These are phyloP conservation scores for Pseudeuparius sepicola DNA, from an alignment of 2,888 invertebrate species.

Conservation along the genomic window DNA sequence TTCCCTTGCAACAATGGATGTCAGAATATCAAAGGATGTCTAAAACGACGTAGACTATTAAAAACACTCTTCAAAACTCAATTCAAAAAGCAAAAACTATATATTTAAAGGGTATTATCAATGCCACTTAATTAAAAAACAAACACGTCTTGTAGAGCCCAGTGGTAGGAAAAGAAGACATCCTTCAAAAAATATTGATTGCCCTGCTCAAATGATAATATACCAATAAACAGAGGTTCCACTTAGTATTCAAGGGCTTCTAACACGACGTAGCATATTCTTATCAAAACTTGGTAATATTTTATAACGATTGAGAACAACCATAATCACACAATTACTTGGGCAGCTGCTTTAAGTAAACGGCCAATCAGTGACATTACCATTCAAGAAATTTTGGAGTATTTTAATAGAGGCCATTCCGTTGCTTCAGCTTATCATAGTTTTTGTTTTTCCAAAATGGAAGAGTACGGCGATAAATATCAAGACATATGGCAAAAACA, in stretches of 20 bases:
- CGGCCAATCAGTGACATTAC: constrained; percentile 11
- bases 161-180: too few species aligned
- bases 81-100: constrained; percentile 4
- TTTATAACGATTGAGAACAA: constrained; percentile 8
- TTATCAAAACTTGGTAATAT: too few species aligned
- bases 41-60: too few species aligned
- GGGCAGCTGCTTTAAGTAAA: constrained; percentile 9
- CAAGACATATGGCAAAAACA: constrained; percentile 18
- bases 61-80: constrained; percentile 5
- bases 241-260: too few species aligned
- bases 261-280: too few species aligned
- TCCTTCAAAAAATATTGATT: too few species aligned
- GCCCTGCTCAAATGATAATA: too few species aligned
- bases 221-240: too few species aligned
- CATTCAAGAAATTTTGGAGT: constrained; percentile 13
- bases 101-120: constrained; percentile 1
- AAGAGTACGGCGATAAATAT: constrained; percentile 19
- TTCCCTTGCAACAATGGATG: too few species aligned
- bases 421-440: constrained; percentile 18
- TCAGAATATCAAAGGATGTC: too few species aligned
- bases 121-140: constrained; percentile 6
- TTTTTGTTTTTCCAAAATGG: constrained; percentile 19
- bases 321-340: constrained; percentile 9
- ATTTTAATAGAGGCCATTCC: constrained; percentile 20
- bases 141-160: too few species aligned